These are phyloP conservation scores for Equus przewalskii DNA, from an alignment of 2,113 vertebrate genomes.

Conservation along the genomic window DNA sequence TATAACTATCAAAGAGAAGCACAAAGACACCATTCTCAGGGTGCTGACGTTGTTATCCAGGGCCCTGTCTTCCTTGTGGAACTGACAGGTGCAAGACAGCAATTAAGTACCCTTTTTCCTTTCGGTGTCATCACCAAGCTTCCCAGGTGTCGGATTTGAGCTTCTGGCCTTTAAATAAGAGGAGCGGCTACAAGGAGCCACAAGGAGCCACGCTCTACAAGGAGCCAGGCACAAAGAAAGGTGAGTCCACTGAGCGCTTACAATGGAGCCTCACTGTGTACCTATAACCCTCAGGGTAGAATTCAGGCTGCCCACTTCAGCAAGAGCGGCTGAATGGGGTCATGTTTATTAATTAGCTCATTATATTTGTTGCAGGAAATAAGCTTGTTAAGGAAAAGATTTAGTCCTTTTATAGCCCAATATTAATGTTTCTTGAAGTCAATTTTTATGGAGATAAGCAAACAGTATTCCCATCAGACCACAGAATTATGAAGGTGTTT, in stretches of 20 bases:
- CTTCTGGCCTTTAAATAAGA: conserved; percentile 64
- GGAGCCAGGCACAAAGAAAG: conserved; percentile 44
- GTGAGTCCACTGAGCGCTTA: conserved; percentile 15
- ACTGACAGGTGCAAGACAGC: conserved; percentile 25
- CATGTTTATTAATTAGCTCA: conserved; percentile 76
- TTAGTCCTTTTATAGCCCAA: conserved; percentile 34
- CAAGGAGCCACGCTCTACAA: neutral
- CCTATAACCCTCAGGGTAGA: conserved; percentile 33
- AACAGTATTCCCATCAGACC: conserved; percentile 31
- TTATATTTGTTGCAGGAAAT: conserved; percentile 77
- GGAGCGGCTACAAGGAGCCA: conserved; percentile 13
- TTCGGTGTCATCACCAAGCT: neutral
- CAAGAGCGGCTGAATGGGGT: conserved; percentile 32
- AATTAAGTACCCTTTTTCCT: conserved; percentile 43
- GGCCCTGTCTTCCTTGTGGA: neutral
- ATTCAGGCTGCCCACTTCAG: conserved; percentile 26
- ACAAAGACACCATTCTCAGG: conserved; percentile 10
- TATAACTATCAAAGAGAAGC: conserved; percentile 48
- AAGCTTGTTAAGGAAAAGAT: conserved; percentile 67
- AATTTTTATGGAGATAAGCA: conserved; percentile 67
- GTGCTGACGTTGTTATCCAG: neutral
- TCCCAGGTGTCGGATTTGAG: conserved; percentile 53
- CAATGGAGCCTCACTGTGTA: neutral
- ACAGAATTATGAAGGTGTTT: conserved; percentile 38
- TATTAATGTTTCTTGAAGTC: conserved; percentile 73